These are phyloP conservation scores for Drosophila teissieri DNA, from an alignment of 1,140 invertebrate genomes.

Conservation along the genomic window DNA sequence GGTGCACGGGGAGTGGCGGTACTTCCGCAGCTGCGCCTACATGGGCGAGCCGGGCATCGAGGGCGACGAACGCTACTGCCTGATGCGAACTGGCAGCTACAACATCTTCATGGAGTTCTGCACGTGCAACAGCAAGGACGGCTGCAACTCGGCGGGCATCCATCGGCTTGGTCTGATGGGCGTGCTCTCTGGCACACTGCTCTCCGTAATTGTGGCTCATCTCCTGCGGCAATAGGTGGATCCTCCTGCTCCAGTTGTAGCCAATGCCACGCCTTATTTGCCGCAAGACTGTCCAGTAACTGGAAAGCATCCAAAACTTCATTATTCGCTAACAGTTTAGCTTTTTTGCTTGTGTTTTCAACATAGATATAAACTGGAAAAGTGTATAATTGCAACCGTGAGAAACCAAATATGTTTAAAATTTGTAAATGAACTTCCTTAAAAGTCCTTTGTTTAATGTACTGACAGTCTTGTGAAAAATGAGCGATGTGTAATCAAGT, in stretches of 20 bases:
- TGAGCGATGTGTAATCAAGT: constrained; percentile 40
- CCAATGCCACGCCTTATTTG: constrained; percentile 10
- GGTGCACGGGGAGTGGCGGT: constrained; percentile 96
- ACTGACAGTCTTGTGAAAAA: not conserved
- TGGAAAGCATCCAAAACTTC: too few relatives aligned
- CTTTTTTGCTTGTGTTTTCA: too few relatives aligned
- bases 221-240: constrained; percentile 49
- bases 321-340: too few relatives aligned
- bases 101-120: constrained; percentile 98
- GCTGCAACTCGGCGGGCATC: constrained; percentile 89
- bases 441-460: not conserved
- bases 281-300: constrained; percentile 6
- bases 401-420: not conserved
- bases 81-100: constrained; percentile 95
- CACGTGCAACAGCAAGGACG: constrained; percentile 96
- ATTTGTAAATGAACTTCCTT: not conserved
- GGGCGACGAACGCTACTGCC: constrained; percentile 95
- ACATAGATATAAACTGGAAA: too few relatives aligned
- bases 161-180: constrained; percentile 85
- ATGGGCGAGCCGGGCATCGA: constrained; percentile 95
- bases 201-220: constrained; percentile 95
- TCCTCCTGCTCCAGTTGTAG: not conserved
- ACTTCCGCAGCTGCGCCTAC: constrained; percentile 94
- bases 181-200: constrained; percentile 97
- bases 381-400: too few relatives aligned